Evolutionary conservation across 2,113 vertebrate genomes (phyloP), one percentile per base, ranked within the genome.

Genomic region (Amphiprion percula): DNA sequence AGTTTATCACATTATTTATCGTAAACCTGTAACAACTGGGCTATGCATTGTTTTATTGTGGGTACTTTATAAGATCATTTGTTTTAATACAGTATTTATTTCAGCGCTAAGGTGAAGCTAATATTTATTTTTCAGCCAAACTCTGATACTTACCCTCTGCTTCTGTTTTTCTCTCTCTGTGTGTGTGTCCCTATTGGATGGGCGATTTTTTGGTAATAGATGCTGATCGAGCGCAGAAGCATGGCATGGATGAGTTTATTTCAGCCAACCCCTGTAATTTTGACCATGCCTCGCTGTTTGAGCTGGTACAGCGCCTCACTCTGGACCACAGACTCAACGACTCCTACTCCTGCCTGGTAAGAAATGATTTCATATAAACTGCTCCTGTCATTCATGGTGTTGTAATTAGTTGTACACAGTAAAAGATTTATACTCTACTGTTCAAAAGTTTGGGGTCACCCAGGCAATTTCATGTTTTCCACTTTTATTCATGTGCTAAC

Each of bases 161-260:
- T 49, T 72, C 17, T 70, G 16, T 76, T 14, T 75, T 0, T 60
- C n/a, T 80, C 16, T 77, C 7, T 65, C 16, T 77, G 5, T 65
- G 5, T 52, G 4, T 58, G 3, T 28, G 17, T 59, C 33, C 21
- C 75, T 6, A 21, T 52, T 21, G 41, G 49, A 65, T 4, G 39
- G n/a, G 6, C 60, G 11, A 53, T 15, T 54, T 65, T 2, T 0
- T 54, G 23, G 60, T 17, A 39, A 8, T 96, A 99, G 98, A 99
- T 93, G 98, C 98, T 92, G 98, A 99, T 94, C 97, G 98, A 92
- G 98, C 98, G 82, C 98, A 99, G 95, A 99, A 99, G 87, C 98
- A 99, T 84, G 98, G 98, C 91, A 99, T 99, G 98, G 98, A 99
- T 88, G 98, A 99, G 95, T 99, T 99, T 92, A 99, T 99, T 94